A percentile compares a stretch with the other conserved stretches of the same genome.
Conservation (phyloP, 1,140 invertebrate genomes). For the Adelges cooleyi region DNA sequence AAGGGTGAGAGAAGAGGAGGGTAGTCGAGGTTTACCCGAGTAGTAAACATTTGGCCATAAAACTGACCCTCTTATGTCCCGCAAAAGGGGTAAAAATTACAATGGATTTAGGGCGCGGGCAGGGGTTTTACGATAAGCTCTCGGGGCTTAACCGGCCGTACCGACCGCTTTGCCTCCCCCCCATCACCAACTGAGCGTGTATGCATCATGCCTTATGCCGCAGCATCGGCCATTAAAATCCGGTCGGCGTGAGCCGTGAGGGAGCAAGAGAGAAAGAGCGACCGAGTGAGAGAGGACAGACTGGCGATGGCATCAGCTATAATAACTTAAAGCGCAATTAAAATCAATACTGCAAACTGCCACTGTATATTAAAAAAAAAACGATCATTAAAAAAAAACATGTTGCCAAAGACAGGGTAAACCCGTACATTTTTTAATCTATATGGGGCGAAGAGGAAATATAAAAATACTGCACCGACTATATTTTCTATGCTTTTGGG, state of each 20-base stretch:
- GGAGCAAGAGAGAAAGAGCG: neutral
- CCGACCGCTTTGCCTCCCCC: neutral
- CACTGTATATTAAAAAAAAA: too few relatives aligned
- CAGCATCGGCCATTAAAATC: constrained; percentile 28
- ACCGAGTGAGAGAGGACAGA: neutral
- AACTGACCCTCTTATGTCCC: constrained; percentile 29
- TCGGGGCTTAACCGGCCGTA: constrained; percentile 9
- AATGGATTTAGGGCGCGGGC: constrained; percentile 17
- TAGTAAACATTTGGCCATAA: constrained; percentile 29
- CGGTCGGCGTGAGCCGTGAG: neutral
- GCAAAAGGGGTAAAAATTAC: constrained; percentile 29
- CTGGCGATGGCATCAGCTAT: neutral
- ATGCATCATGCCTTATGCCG: constrained; percentile 24
- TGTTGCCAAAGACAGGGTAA: too few relatives aligned
- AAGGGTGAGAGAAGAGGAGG: too few relatives aligned
- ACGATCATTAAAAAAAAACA: too few relatives aligned
- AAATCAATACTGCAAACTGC: constrained; percentile 12
- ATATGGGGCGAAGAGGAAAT: too few relatives aligned
- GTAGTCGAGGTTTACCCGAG: constrained; percentile 26
- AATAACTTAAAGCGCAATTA: constrained; percentile 25
- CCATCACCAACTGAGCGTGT: neutral
- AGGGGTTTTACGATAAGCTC: constrained; percentile 27
- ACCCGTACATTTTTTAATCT: too few relatives aligned
- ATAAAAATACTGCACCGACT: too few relatives aligned
- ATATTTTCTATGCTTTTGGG: too few relatives aligned